Conservation (phyloP, 1,140 invertebrate species). For the Triops cancriformis region DNA sequence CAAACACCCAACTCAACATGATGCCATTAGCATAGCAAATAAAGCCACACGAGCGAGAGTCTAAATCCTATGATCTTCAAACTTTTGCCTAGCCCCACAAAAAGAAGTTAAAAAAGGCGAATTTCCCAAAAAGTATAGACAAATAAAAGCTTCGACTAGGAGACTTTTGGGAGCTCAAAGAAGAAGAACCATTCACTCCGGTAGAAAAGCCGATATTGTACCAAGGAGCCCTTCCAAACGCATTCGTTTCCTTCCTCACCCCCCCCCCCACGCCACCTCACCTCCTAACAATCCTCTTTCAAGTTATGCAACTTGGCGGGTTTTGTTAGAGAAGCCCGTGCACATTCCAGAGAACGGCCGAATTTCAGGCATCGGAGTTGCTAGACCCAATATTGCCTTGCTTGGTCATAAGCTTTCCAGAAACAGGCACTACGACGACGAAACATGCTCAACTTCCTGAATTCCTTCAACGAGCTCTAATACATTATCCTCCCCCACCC, state of each 20-base stretch:
- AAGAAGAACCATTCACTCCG: neutral
- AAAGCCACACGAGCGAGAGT: neutral
- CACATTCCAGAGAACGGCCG: neutral
- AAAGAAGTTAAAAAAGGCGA: neutral
- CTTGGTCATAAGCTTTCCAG: neutral
- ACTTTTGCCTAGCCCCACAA: neutral
- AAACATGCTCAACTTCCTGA: neutral
- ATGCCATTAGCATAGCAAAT: neutral
- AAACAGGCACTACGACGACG: neutral
- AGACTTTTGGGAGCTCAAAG: neutral
- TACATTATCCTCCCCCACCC: neutral
- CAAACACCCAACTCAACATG: neutral
- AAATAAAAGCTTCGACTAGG: neutral
- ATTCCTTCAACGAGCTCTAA: constrained; percentile 4
- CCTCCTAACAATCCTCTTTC: neutral
- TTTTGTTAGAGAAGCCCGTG: neutral
- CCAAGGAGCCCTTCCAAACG: neutral
- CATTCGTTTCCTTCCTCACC: neutral
- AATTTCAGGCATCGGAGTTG: neutral
- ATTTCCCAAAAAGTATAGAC: neutral
- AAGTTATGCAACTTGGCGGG: neutral
- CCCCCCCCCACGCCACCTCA: too few relatives aligned
- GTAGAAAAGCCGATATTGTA: neutral
- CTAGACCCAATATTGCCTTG: neutral
- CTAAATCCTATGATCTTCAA: neutral